Percentiles rank a stretch among this genome's conserved stretches.
These are phyloP conservation scores for Pogoniulus pusillus DNA, from an alignment of 2,797 vertebrate species.

Conservation along the genomic window DNA sequence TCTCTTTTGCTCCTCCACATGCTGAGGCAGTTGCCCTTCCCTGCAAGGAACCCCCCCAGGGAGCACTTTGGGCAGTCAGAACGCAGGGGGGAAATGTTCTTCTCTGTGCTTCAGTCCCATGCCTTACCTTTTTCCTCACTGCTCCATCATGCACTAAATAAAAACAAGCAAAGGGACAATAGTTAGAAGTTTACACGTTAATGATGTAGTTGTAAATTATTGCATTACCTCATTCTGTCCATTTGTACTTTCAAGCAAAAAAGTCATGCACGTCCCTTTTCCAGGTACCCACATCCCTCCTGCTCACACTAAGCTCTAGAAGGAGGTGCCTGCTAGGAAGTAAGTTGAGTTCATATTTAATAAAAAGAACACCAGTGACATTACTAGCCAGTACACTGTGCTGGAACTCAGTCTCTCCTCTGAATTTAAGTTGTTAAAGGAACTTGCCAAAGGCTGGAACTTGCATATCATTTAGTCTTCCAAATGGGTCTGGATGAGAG, in stretches of 20 bases:
- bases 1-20: neutral
- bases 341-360: neutral
- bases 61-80: neutral
- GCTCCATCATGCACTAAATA: neutral
- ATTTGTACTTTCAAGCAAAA: neutral
- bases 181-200: neutral
- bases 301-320: neutral
- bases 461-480: neutral
- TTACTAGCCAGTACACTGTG: neutral
- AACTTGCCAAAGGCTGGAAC: constrained; percentile 3
- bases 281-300: neutral
- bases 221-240: neutral
- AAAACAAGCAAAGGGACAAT: neutral
- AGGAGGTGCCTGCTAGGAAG: neutral
- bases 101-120: neutral
- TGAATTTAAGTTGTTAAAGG: neutral
- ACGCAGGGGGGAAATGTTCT: neutral
- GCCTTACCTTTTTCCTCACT: neutral
- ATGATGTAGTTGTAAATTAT: neutral
- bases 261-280: neutral
- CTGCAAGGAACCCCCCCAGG: neutral
- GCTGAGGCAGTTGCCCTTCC: neutral
- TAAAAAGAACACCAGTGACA: constrained; percentile 10
- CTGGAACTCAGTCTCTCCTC: neutral
- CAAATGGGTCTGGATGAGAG: neutral